Conservation (phyloP, 2,888 invertebrate genomes). For the Idaea dimidiata region DNA sequence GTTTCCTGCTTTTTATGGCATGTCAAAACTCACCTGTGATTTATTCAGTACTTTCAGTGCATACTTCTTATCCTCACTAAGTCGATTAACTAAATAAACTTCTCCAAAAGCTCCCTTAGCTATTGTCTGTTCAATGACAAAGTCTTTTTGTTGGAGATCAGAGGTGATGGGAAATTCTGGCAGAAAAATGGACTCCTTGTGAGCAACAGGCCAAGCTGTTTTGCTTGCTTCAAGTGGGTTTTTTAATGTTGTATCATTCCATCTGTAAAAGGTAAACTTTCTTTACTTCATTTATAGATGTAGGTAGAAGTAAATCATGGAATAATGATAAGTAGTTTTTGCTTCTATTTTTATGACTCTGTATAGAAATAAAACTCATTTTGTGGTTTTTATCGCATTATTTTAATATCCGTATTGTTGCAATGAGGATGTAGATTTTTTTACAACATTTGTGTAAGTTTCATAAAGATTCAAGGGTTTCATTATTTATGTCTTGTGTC, state of each 20-base stretch:
- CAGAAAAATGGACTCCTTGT: constrained; percentile 91
- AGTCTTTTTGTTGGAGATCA: constrained; percentile 80
- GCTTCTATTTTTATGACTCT: too few relatives aligned
- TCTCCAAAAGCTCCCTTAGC: constrained; percentile 95
- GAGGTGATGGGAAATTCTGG: constrained; percentile 91
- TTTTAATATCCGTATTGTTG: too few relatives aligned
- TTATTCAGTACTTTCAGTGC: constrained; percentile 93
- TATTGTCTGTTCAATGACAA: constrained; percentile 85
- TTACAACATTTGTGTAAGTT: too few relatives aligned
- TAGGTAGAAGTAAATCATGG: too few relatives aligned
- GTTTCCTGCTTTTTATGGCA: too few relatives aligned
- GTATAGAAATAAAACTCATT: too few relatives aligned
- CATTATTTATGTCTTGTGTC: too few relatives aligned
- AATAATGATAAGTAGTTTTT: too few relatives aligned
- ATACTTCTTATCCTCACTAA: constrained; percentile 83
- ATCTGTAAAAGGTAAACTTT: constrained; percentile 65
- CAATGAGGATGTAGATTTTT: too few relatives aligned
- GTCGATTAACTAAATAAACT: constrained; percentile 89
- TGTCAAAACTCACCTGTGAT: constrained; percentile 81
- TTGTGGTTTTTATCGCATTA: too few relatives aligned
- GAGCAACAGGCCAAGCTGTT: constrained; percentile 91
- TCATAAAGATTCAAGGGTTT: too few relatives aligned
- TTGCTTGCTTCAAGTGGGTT: constrained; percentile 82
- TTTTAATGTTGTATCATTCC: constrained; percentile 83
- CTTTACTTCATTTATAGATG: background rate